Conservation (phyloP, 2,113 vertebrate genomes). For the Hoplias malabaricus region DNA sequence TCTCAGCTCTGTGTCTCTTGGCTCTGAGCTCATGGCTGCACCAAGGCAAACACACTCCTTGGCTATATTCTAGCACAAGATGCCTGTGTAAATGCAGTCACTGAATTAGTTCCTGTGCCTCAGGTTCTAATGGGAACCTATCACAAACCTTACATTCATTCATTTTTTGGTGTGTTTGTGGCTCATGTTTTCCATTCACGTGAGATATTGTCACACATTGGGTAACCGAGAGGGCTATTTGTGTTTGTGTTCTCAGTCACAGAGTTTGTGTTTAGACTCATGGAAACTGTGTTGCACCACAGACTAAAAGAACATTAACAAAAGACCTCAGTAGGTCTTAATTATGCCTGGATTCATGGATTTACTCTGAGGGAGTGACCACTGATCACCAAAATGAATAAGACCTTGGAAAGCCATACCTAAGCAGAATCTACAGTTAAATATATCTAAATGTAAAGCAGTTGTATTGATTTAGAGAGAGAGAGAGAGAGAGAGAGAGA, state of each 20-base stretch:
- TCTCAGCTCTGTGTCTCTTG: constrained; percentile 41
- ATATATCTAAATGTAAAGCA: neutral
- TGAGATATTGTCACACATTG: neutral
- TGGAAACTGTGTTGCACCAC: neutral
- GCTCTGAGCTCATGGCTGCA: neutral
- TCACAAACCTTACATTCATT: neutral
- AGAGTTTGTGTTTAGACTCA: neutral
- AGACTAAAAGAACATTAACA: neutral
- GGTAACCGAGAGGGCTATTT: neutral
- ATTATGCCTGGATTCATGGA: neutral
- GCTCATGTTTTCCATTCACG: neutral
- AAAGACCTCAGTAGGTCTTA: neutral
- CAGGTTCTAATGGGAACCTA: neutral
- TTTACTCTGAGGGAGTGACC: neutral
- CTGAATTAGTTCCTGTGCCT: neutral
- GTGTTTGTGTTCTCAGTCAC: neutral
- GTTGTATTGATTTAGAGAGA: neutral
- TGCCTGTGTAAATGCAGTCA: constrained; percentile 35
- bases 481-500: neutral
- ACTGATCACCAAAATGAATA: neutral
- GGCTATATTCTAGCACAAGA: constrained; percentile 7
- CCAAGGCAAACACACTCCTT: constrained; percentile 17
- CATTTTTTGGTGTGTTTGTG: neutral
- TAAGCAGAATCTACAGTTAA: constrained; percentile 5
- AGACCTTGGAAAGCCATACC: neutral